Percentiles rank a stretch among this genome's conserved stretches.
These are phyloP conservation scores for Meloidogyne floridensis DNA, from an alignment of 1,140 invertebrate species.

Conservation along the genomic window DNA sequence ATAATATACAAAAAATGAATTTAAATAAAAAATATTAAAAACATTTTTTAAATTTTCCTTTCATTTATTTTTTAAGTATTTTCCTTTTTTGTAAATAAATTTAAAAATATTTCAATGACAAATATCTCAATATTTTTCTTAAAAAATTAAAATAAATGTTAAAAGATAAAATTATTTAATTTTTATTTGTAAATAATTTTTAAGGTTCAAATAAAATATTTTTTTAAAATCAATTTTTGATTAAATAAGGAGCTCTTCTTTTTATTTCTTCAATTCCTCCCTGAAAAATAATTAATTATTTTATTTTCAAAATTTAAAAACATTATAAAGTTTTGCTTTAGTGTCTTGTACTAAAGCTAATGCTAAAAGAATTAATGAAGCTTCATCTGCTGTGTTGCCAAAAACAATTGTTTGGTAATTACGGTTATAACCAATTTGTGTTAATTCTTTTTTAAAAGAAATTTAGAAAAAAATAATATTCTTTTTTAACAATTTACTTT, in stretches of 20 bases:
- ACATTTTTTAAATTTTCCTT: neutral
- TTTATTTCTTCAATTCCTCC: slow-evolving; percentile 44
- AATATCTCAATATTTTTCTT: too few species aligned
- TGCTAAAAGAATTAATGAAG: slow-evolving; percentile 46
- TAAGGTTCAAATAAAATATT: too few species aligned
- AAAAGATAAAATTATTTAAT: too few species aligned
- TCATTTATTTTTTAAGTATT: too few species aligned
- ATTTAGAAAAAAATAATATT: neutral
- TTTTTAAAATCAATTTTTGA: neutral
- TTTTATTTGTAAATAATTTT: too few species aligned
- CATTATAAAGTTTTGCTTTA: slow-evolving; percentile 43
- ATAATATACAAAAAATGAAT: neutral
- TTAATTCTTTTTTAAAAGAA: slow-evolving; percentile 33
- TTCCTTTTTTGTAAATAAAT: too few species aligned
- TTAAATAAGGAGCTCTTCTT: slow-evolving; percentile 38
- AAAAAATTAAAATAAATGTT: too few species aligned
- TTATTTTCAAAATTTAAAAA: neutral
- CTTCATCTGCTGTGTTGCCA: slow-evolving; percentile 49
- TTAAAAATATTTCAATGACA: too few species aligned
- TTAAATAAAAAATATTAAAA: neutral
- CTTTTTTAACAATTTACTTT: slow-evolving; percentile 6
- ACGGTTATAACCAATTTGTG: slow-evolving; percentile 43
- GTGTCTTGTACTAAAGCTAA: slow-evolving; percentile 38
- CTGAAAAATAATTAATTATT: slow-evolving; percentile 28
- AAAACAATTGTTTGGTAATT: slow-evolving; percentile 46